These are phyloP conservation scores for Diceros bicornis DNA, from an alignment of 2,797 vertebrate species.

Conservation along the genomic window DNA sequence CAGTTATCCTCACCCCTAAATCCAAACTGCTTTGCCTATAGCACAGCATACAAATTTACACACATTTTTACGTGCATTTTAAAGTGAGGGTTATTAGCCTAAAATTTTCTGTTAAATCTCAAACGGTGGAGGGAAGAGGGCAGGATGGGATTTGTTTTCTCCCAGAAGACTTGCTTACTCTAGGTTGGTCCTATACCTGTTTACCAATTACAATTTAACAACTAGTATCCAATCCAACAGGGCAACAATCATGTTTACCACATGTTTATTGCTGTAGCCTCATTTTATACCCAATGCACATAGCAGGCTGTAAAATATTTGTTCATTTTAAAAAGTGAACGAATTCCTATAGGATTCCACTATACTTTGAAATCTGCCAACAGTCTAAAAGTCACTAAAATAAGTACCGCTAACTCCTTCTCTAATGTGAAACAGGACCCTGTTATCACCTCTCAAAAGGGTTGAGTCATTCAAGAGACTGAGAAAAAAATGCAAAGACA, in stretches of 20 bases:
- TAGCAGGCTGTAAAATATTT: background rate
- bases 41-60: background rate
- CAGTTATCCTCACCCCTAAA: background rate
- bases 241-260: background rate
- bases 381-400: slow-evolving; percentile 35
- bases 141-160: background rate
- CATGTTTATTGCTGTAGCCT: background rate
- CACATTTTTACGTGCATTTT: background rate
- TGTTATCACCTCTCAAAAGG: background rate
- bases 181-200: background rate
- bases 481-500: slow-evolving; percentile 21
- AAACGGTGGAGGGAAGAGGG: background rate
- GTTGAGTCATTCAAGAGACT: background rate
- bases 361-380: slow-evolving; percentile 5
- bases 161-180: slow-evolving; percentile 21
- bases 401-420: background rate
- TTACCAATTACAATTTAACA: slow-evolving; percentile 35
- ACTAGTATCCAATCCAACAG: background rate
- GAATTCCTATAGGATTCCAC: slow-evolving; percentile 1
- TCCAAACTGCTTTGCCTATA: slow-evolving; percentile 33
- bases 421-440: background rate
- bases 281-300: background rate
- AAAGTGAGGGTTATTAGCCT: slow-evolving; percentile 47
- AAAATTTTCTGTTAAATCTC: slow-evolving; percentile 1
- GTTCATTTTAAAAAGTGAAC: slow-evolving; percentile 13